Evolutionary conservation across 2,888 invertebrate genomes (phyloP).

Genomic region (Mythimna impura): DNA sequence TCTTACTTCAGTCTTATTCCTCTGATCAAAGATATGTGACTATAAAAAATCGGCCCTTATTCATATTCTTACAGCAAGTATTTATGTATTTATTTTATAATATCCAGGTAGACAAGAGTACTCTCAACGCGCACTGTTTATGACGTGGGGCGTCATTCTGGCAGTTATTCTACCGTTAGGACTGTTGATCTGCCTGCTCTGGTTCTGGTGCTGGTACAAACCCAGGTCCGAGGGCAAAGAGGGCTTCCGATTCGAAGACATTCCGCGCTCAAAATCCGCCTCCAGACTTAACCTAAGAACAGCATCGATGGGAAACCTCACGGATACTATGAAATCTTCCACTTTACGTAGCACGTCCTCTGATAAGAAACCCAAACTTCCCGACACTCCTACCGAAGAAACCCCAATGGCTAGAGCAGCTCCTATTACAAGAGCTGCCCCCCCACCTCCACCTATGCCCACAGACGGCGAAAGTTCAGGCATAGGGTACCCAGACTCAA

Average conservation of each 20-base stretch:
- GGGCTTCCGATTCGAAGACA: conserved; percentile 89
- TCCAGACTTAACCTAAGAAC: conserved; percentile 90
- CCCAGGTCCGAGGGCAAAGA: conserved; percentile 90
- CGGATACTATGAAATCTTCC: conserved; percentile 87
- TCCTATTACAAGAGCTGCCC: conserved; percentile 76
- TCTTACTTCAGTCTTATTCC: neutral
- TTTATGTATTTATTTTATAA: conserved; percentile 68
- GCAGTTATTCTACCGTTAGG: conserved; percentile 93
- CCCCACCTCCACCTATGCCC: conserved; percentile 71
- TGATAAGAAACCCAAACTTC: conserved; percentile 79
- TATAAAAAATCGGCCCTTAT: neutral
- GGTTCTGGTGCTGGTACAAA: conserved; percentile 92
- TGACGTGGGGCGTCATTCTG: conserved; percentile 93
- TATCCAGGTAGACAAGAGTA: conserved; percentile 92
- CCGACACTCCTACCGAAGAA: conserved; percentile 83
- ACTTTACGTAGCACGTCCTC: conserved; percentile 82
- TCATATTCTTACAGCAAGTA: neutral
- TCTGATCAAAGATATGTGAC: neutral
- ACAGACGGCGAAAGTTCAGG: conserved; percentile 88
- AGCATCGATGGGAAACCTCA: conserved; percentile 88
- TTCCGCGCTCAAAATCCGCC: conserved; percentile 91
- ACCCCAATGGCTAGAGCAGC: conserved; percentile 72
- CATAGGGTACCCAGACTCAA: conserved; percentile 89
- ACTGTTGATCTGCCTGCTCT: conserved; percentile 91
- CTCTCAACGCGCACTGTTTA: conserved; percentile 93